Conservation (phyloP, 2,888 invertebrate genomes). For the Napeogenes sylphis region DNA sequence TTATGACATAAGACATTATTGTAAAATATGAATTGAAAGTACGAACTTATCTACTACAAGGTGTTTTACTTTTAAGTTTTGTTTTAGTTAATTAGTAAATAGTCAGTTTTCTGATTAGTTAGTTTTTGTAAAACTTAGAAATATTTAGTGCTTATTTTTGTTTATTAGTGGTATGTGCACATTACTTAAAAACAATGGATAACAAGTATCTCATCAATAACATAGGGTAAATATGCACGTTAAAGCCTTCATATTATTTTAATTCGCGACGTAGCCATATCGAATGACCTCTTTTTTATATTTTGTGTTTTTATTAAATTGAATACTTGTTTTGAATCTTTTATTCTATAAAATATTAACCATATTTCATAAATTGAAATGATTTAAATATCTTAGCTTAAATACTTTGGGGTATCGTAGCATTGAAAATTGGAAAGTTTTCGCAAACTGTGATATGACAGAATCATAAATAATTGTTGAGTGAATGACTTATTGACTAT, state of each 20-base stretch:
- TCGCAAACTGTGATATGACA: not conserved
- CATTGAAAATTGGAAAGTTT: not conserved
- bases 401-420: not conserved
- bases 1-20: not conserved
- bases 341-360: not conserved
- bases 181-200: slow-evolving; percentile 50
- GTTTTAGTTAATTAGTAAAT: not conserved
- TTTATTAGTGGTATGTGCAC: slow-evolving; percentile 33
- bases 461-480: not conserved
- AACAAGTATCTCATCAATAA: slow-evolving; percentile 63
- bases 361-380: not conserved
- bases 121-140: not conserved
- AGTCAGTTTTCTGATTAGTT: not conserved
- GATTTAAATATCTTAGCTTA: no score
- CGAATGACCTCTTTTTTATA: slow-evolving; percentile 35
- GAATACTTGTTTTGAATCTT: not conserved
- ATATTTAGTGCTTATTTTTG: slow-evolving; percentile 1
- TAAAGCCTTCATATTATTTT: slow-evolving; percentile 21
- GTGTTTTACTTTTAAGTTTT: slow-evolving; percentile 1
- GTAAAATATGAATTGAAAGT: not conserved
- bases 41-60: not conserved
- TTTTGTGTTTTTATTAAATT: slow-evolving; percentile 7
- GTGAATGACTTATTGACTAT: no score
- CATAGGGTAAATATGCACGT: slow-evolving; percentile 51
- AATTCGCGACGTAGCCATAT: slow-evolving; percentile 32